A percentile compares a stretch with the other conserved stretches of the same genome.
Conservation (phyloP, 64 coral and sea anemone species). For the Stylophora pistillata region DNA sequence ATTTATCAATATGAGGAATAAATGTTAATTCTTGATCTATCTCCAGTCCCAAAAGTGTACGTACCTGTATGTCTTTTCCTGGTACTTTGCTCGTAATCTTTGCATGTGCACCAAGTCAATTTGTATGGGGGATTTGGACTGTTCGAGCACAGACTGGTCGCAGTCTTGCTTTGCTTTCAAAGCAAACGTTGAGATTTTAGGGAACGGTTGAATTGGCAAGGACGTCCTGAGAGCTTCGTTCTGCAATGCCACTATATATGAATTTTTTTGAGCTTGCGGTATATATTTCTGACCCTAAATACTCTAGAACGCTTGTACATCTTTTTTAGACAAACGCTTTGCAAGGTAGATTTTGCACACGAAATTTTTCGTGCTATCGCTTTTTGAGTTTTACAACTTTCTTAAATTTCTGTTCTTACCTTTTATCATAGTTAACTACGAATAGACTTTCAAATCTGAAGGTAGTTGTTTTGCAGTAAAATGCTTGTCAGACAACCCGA, state of each 20-base stretch:
- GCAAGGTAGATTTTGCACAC: too few relatives aligned
- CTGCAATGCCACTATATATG: constrained; percentile 36
- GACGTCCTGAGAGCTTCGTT: constrained; percentile 47
- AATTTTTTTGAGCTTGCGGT: constrained; percentile 56
- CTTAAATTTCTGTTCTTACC: too few relatives aligned
- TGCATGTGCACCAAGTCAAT: constrained; percentile 57
- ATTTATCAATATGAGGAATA: too few relatives aligned
- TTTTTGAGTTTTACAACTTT: too few relatives aligned
- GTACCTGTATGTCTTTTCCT: constrained; percentile 46
- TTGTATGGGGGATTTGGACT: constrained; percentile 54
- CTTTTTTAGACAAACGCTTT: too few relatives aligned
- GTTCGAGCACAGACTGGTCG: constrained; percentile 2
- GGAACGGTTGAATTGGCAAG: constrained; percentile 46
- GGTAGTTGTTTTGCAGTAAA: too few relatives aligned
- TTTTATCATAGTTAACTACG: too few relatives aligned
- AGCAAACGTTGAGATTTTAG: constrained; percentile 59
- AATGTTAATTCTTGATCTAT: too few relatives aligned
- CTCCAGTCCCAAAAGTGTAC: too few relatives aligned
- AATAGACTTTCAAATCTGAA: too few relatives aligned
- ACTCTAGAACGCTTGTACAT: constrained; percentile 38
- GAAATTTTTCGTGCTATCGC: too few relatives aligned
- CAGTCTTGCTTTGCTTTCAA: constrained; percentile 59
- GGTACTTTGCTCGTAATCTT: constrained; percentile 1
- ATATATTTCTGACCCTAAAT: constrained; percentile 64
- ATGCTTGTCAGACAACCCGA: too few relatives aligned